Base-by-base conservation (phyloP, 2,888 invertebrate genomes). In the Cheilosia vulpina region DNA sequence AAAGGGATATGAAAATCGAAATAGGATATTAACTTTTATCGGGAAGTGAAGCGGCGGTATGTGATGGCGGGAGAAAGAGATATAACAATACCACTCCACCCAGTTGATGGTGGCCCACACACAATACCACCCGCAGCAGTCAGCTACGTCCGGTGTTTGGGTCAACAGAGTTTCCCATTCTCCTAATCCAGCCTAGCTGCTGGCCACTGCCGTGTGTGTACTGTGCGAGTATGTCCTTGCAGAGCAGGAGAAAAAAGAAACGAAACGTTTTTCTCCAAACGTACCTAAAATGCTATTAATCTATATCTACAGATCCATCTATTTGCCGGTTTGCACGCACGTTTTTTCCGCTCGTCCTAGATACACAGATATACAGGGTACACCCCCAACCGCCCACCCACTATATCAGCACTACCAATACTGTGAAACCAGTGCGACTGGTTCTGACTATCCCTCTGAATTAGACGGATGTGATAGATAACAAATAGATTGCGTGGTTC, bases 401-500 rank as follows among this genome's bases (percentile, higher is more conserved):
- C 87, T 55, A 62, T 79, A 83, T 63, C 84, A 79, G 78, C 75
- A 85, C 87, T 77, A 87, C 87, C 47, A 47, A 17, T 71, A 87
- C 87, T 80, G 80, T 24, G 24, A 27, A 52, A 24, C 24, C 52
- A 24, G 52, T 52, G 52, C 73, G 77, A 75, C 81, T 76, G 68
- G 41, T 58, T 65, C 38, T 62, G 80, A 79, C 78, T 87, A 79
- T 87, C 83, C 78, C 82, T 71, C 82, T 81, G 81, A 87, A 73
- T 87, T 88, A 88, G 88, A 88, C 88, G 88, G 87, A 88, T 88
- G 88, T 87, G 87, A 88, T 85, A 87, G 88, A 88, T 88, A 88
- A 88, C 88, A 88, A 88, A 88, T 88, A 87, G 88, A 88, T 88
- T 88, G 88, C 88, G 88, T 88, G 88, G 88, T 82, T 87, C 83